phyloP scores from a whole-genome alignment of 2,888 invertebrate species.

The Hyposoter dolosus region DNA sequence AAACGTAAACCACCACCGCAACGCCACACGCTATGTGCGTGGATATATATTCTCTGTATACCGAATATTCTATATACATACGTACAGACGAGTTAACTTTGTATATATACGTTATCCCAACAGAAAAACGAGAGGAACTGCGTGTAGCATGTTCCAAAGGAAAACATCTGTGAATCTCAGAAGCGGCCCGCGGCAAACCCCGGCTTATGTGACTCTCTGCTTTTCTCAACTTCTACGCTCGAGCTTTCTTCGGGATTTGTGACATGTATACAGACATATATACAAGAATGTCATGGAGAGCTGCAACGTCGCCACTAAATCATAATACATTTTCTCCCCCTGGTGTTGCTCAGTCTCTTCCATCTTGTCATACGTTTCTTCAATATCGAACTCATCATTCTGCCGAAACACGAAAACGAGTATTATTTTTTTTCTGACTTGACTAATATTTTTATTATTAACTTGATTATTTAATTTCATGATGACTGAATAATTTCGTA shows the following conservation, averaged over 20 bases:
- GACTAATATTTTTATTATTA: not conserved
- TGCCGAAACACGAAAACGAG: not conserved
- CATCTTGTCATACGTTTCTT: slow-evolving; percentile 69
- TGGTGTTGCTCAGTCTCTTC: slow-evolving; percentile 29
- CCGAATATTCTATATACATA: not conserved
- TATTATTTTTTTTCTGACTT: not conserved
- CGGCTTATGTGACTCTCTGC: slow-evolving; percentile 35
- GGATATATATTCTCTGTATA: slow-evolving; percentile 1
- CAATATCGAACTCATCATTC: slow-evolving; percentile 4
- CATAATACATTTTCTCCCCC: slow-evolving; percentile 71
- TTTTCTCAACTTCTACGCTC: slow-evolving; percentile 49
- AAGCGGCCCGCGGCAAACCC: slow-evolving; percentile 41
- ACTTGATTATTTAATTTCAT: too few relatives aligned
- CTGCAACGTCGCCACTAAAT: slow-evolving; percentile 72
- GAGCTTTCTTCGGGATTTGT: slow-evolving; percentile 51
- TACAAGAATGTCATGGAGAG: slow-evolving; percentile 44
- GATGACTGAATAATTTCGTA: too few relatives aligned
- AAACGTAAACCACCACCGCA: slow-evolving; percentile 63
- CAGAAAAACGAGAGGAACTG: slow-evolving; percentile 18
- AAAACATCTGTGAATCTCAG: slow-evolving; percentile 65
- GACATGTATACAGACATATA: slow-evolving; percentile 31
- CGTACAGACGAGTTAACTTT: slow-evolving; percentile 26
- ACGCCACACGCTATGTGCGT: slow-evolving; percentile 4
- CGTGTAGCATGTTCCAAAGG: slow-evolving; percentile 58
- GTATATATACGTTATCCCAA: slow-evolving; percentile 42